phyloP scores from a whole-genome alignment of 2,113 vertebrate species.

The Misgurnus anguillicaudatus region DNA sequence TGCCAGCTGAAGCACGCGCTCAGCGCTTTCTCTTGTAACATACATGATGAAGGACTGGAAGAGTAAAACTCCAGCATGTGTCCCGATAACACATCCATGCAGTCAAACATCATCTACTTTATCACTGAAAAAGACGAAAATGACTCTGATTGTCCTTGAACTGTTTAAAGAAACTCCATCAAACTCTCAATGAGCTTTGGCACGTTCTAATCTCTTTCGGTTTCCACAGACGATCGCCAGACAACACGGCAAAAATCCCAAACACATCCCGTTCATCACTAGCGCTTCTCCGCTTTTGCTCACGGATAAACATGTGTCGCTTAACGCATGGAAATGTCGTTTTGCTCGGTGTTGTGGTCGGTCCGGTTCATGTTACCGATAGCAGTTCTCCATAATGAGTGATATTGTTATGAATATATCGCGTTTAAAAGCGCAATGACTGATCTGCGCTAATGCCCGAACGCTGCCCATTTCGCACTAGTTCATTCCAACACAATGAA shows the following conservation, averaged over 20 bases:
- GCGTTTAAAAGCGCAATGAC: constrained; percentile 69
- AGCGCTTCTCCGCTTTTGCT: constrained; percentile 79
- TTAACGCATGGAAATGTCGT: not conserved
- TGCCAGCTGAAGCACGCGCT: constrained; percentile 99
- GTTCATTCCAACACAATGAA: constrained; percentile 93
- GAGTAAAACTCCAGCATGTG: constrained; percentile 99
- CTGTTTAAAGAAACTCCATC: constrained; percentile 93
- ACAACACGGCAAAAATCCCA: constrained; percentile 64
- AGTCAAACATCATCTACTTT: constrained; percentile 92
- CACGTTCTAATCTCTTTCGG: constrained; percentile 81
- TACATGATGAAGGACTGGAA: constrained; percentile 89
- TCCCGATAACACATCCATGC: constrained; percentile 96
- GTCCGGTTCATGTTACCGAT: constrained; percentile 41
- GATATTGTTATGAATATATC: constrained; percentile 53
- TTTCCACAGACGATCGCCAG: constrained; percentile 84
- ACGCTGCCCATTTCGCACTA: constrained; percentile 94
- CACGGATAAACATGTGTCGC: constrained; percentile 64
- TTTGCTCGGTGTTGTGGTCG: not conserved
- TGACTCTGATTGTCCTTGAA: constrained; percentile 74
- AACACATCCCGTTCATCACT: constrained; percentile 85
- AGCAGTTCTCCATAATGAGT: constrained; percentile 12
- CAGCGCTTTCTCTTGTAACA: constrained; percentile 97
- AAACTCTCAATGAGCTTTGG: constrained; percentile 87
- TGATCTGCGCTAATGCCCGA: constrained; percentile 85
- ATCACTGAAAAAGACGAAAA: constrained; percentile 72